A percentile compares a stretch with the other conserved stretches of the same genome.
phyloP scores from a whole-genome alignment of 2,113 vertebrate genomes.

The Sapajus apella region DNA sequence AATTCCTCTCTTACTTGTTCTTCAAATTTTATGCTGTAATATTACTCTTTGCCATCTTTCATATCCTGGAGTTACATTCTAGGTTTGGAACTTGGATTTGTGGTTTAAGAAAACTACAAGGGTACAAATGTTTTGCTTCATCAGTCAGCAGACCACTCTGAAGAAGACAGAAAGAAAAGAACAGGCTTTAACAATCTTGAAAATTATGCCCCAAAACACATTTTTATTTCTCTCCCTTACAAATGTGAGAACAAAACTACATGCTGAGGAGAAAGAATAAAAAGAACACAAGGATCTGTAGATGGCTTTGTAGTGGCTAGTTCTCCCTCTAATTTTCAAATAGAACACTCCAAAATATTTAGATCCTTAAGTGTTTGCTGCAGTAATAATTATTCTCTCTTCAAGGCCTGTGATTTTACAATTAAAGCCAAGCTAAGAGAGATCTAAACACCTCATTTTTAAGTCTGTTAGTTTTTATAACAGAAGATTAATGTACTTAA shows the following conservation, averaged over 20 bases:
- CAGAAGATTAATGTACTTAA: constrained; percentile 45
- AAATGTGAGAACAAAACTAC: not conserved
- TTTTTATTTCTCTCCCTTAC: constrained; percentile 33
- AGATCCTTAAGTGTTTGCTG: constrained; percentile 25
- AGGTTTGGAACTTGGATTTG: not conserved
- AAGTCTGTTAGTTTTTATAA: constrained; percentile 24
- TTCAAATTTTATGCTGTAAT: not conserved
- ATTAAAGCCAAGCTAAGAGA: constrained; percentile 59
- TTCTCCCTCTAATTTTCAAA: constrained; percentile 48
- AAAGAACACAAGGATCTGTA: not conserved
- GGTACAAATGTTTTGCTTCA: not conserved
- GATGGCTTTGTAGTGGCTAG: not conserved
- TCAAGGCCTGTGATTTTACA: constrained; percentile 56
- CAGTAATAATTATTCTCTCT: constrained; percentile 46
- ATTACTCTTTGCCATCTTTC: not conserved
- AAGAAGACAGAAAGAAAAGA: not conserved
- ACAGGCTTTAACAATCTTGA: not conserved
- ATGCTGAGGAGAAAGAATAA: constrained; percentile 17
- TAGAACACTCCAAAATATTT: constrained; percentile 43
- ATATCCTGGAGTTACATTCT: not conserved
- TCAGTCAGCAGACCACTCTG: not conserved
- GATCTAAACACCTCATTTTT: constrained; percentile 22
- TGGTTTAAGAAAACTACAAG: not conserved
- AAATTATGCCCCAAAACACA: not conserved
- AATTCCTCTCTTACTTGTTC: not conserved